Conservation (phyloP, 2,797 vertebrate species). For the Chaetophractus vellerosus region DNA sequence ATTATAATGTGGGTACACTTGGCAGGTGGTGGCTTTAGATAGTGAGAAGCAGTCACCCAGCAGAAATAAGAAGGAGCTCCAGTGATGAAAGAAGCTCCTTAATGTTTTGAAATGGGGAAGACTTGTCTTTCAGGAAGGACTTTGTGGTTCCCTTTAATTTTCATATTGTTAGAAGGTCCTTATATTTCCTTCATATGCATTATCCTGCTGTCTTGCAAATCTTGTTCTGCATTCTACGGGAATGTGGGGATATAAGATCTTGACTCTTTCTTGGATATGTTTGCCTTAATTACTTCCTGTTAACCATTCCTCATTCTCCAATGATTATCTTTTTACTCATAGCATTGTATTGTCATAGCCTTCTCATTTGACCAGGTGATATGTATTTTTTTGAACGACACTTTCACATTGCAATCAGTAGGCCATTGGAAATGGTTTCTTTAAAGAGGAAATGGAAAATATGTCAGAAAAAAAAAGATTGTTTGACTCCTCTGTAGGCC, state of each 20-base stretch:
- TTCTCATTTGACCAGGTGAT: slow-evolving; percentile 78
- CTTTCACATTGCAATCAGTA: neutral
- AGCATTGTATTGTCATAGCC: slow-evolving; percentile 81
- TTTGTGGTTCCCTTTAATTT: slow-evolving; percentile 2
- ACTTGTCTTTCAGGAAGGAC: neutral
- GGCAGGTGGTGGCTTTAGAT: neutral
- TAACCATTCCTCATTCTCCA: slow-evolving; percentile 83
- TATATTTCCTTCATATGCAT: neutral
- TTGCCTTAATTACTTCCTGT: slow-evolving; percentile 68
- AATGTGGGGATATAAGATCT: slow-evolving; percentile 75
- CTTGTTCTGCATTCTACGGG: slow-evolving; percentile 76
- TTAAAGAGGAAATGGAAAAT: neutral
- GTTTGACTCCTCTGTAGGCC: neutral
- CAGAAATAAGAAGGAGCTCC: neutral
- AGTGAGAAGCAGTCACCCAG: neutral
- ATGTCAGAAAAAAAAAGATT: neutral
- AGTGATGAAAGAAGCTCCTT: neutral
- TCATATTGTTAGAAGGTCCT: neutral
- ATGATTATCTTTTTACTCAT: slow-evolving; percentile 83
- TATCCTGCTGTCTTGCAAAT: slow-evolving; percentile 30
- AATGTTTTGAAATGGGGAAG: neutral
- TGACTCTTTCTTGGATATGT: slow-evolving; percentile 63
- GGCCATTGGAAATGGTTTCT: neutral
- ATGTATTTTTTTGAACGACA: slow-evolving; percentile 59
- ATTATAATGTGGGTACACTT: accelerated